Percentiles rank a stretch among this genome's conserved stretches.
Evolutionary conservation across 2,888 invertebrate genomes (phyloP).

Genomic region (Trissolcus japonicus): DNA sequence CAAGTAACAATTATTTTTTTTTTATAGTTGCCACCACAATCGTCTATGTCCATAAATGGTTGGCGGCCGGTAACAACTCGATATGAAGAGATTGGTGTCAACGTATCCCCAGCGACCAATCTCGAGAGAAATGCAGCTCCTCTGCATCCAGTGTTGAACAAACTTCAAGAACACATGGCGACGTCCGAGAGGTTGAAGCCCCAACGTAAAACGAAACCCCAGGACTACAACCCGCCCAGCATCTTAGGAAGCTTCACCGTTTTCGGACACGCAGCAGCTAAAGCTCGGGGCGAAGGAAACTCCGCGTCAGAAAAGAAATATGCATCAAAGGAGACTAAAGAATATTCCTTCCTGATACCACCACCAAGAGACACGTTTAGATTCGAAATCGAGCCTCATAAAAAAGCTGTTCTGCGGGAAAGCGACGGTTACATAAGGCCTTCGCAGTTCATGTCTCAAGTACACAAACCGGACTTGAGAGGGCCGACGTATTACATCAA

Average conservation of each 20-base stretch:
- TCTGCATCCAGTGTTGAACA: constrained; percentile 68
- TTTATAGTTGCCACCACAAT: constrained; percentile 64
- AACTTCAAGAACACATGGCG: constrained; percentile 71
- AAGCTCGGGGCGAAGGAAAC: constrained; percentile 77
- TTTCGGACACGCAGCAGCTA: constrained; percentile 79
- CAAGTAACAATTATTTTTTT: background rate
- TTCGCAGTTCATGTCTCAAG: constrained; percentile 61
- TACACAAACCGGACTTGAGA: constrained; percentile 61
- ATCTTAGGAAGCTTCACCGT: constrained; percentile 79
- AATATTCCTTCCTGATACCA: constrained; percentile 70
- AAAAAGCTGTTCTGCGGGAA: constrained; percentile 67
- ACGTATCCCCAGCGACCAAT: constrained; percentile 63
- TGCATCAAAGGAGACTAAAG: constrained; percentile 66
- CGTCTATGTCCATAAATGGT: constrained; percentile 71
- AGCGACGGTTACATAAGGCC: constrained; percentile 65
- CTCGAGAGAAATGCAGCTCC: constrained; percentile 63
- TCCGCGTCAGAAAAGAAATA: constrained; percentile 59
- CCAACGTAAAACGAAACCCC: constrained; percentile 62
- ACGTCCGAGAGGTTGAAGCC: constrained; percentile 66
- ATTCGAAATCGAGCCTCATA: constrained; percentile 68
- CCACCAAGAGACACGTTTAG: constrained; percentile 69
- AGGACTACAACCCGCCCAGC: constrained; percentile 60
- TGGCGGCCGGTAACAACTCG: constrained; percentile 70
- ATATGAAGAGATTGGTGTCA: constrained; percentile 68
- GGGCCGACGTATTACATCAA: constrained; percentile 66